A percentile compares a stretch with the other conserved stretches of the same genome.
Evolutionary conservation across 2,888 invertebrate genomes (phyloP).

Genomic region (Ectemnius continuus): DNA sequence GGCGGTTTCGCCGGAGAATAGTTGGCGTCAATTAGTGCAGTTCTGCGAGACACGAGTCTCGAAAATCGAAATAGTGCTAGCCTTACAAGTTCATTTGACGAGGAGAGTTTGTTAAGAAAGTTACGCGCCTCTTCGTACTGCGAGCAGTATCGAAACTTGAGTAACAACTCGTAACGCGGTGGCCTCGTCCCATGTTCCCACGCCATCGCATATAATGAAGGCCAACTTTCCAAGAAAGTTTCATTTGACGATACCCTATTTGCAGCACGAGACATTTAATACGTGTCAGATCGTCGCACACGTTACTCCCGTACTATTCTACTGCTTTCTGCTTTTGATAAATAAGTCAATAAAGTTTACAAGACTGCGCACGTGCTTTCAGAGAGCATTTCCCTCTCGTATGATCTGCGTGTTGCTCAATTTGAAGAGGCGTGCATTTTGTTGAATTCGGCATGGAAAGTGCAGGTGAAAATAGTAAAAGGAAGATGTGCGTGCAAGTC

Average conservation of each 20-base stretch:
- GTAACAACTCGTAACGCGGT: conserved; percentile 63
- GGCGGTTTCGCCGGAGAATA: conserved; percentile 5
- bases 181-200: conserved; percentile 24
- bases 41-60: conserved; percentile 33
- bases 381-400: too few species aligned
- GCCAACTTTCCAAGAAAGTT: conserved; percentile 50
- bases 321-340: too few species aligned
- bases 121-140: conserved; percentile 57
- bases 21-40: conserved; percentile 42
- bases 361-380: too few species aligned
- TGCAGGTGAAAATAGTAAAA: too few species aligned
- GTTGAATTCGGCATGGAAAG: too few species aligned
- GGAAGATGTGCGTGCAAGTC: too few species aligned
- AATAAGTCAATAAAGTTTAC: too few species aligned
- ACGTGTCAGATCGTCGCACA: too few species aligned
- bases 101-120: conserved; percentile 60
- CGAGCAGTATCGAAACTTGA: conserved; percentile 57
- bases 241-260: conserved; percentile 54
- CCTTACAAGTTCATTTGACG: conserved; percentile 52
- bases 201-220: conserved; percentile 35
- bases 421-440: too few species aligned
- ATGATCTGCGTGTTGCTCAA: too few species aligned
- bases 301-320: too few species aligned
- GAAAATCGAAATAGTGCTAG: conserved; percentile 55
- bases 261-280: conserved; percentile 52